These are phyloP conservation scores for Parnassius orleans DNA, from an alignment of 2,888 invertebrate species.

Conservation along the genomic window DNA sequence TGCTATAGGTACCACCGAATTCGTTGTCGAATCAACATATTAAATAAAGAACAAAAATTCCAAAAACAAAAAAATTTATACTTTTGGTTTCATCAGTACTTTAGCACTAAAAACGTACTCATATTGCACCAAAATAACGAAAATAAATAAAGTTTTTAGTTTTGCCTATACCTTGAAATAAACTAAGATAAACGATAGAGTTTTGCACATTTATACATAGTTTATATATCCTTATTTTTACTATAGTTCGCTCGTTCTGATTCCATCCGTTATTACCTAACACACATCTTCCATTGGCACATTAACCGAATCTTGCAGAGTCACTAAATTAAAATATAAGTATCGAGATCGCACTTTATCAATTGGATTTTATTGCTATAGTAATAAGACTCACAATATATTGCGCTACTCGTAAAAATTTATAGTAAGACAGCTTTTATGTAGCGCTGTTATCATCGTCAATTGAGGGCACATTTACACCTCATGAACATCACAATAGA, in stretches of 20 bases:
- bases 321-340: slow-evolving; percentile 4
- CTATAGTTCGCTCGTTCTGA: slow-evolving; percentile 1
- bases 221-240: not conserved
- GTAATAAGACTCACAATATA: slow-evolving; percentile 3
- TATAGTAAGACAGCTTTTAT: not conserved
- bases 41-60: too few species aligned
- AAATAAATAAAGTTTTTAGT: too few species aligned
- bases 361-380: slow-evolving; percentile 4
- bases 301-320: slow-evolving; percentile 9
- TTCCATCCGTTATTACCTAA: slow-evolving; percentile 9
- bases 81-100: too few species aligned
- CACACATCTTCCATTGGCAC: slow-evolving; percentile 12
- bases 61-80: too few species aligned
- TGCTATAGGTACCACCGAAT: too few species aligned
- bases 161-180: not conserved
- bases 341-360: not conserved
- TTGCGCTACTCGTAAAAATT: not conserved
- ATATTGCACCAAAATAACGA: too few species aligned
- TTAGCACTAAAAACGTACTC: too few species aligned
- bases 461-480: slow-evolving; percentile 21
- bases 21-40: too few species aligned
- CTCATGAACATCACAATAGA: slow-evolving; percentile 16
- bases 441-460: slow-evolving; percentile 9
- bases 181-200: not conserved
- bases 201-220: not conserved